Conservation (phyloP, 2,888 invertebrate species). For the Eutolmus rufibarbis region DNA sequence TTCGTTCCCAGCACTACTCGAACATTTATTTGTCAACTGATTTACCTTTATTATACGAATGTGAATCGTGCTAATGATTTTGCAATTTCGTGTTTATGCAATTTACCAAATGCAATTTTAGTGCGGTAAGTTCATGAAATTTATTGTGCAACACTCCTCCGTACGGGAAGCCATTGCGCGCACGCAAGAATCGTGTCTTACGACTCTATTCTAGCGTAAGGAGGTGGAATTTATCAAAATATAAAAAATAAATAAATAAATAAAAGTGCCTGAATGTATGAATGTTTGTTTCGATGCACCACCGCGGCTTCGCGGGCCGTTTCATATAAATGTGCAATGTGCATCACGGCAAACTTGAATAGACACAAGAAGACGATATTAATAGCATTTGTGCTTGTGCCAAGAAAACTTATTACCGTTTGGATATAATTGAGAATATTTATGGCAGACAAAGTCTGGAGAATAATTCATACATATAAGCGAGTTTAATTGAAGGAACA, state of each 20-base stretch:
- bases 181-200: not conserved
- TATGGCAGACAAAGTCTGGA: not conserved
- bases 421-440: not conserved
- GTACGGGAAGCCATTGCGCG: not conserved
- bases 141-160: not conserved
- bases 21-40: not conserved
- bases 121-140: not conserved
- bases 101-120: not conserved
- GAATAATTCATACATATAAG: not conserved
- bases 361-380: not conserved
- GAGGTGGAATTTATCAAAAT: not conserved
- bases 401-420: not conserved
- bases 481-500: not conserved
- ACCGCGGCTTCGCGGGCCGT: not conserved
- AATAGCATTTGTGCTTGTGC: not conserved
- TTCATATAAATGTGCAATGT: not conserved
- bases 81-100: not conserved
- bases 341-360: not conserved
- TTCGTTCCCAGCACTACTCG: not conserved
- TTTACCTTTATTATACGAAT: not conserved
- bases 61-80: conserved; percentile 7
- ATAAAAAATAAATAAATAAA: not conserved
- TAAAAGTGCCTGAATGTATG: not conserved
- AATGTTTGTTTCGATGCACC: not conserved
- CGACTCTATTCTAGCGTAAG: not conserved